A percentile compares a stretch with the other conserved stretches of the same genome.
Evolutionary conservation across 2,797 vertebrate species (phyloP).

Genomic region (Coendou prehensilis): DNA sequence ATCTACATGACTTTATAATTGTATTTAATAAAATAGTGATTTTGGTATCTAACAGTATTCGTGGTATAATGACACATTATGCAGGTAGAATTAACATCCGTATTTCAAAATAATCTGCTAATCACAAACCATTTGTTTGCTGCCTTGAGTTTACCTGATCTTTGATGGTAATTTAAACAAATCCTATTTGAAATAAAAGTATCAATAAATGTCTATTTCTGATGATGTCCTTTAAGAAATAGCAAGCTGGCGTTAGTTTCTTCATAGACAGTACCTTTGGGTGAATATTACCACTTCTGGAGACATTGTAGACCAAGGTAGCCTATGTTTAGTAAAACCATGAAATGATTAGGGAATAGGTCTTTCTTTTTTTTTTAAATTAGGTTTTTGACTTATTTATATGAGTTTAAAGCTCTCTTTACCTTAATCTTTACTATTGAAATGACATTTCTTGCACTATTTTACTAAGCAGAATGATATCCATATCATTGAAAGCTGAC

Average conservation of each 20-base stretch:
- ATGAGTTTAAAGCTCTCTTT: background rate
- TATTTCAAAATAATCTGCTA: background rate
- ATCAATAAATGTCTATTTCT: background rate
- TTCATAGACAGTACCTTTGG: background rate
- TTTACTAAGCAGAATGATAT: background rate
- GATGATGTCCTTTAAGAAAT: background rate
- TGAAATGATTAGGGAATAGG: background rate
- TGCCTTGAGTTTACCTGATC: background rate
- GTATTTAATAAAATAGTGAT: conserved; percentile 14
- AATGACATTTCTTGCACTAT: background rate
- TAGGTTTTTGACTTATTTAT: background rate
- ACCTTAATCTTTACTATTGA: background rate
- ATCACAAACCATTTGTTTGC: background rate
- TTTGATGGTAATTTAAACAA: conserved; percentile 4
- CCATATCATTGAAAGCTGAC: background rate
- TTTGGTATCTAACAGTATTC: conserved; percentile 13
- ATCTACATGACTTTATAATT: background rate
- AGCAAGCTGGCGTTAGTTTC: background rate
- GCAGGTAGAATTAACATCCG: background rate
- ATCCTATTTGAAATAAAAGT: background rate
- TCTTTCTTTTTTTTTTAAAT: background rate
- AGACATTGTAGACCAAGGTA: background rate
- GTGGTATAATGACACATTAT: background rate
- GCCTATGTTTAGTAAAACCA: background rate
- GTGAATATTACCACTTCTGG: background rate